Base-by-base conservation (phyloP, 2,113 vertebrate species). In the Galemys pyrenaicus region DNA sequence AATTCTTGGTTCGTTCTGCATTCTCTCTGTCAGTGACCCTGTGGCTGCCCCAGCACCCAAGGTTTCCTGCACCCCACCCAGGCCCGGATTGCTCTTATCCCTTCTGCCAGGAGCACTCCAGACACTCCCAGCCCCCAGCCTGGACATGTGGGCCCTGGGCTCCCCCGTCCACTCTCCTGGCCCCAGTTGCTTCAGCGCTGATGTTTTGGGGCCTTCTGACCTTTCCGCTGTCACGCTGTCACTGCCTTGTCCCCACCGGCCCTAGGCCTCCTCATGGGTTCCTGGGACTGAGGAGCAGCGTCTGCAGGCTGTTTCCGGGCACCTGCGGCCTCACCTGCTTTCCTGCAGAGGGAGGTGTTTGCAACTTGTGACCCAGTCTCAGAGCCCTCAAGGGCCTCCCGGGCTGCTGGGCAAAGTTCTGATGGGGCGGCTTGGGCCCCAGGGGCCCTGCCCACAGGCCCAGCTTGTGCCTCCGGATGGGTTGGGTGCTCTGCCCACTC, bases 71-170 rank as follows among this genome's bases (percentile, higher is more conserved):
- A 4, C 20, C 35, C 10, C 7, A 41, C n/a, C 22, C 3, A 2
- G 56, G 12, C 32, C 13, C 1, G 32, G 0, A 2, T 9, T 79
- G 58, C 10, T 67, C 32, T 70, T 6, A 10, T 5, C 3, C n/a
- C 16, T 56, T 5, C 12, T 30, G 60, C 26, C 10, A n/a, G n/a
- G 22, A 24, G 54, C 79, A 41, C 56, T 51, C 80, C 60, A 12
- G 49, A 22, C 68, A 54, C 17, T 73, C 26, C 26, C 24, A 70
- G 41, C 67, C 15, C 5, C 15, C 7, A 9, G 17, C 44, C 17
- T 3, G 67, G 49, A 3, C 1, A 2, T 16, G n/a, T 0, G 8
- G 58, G 49, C 35, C 4, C 11, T 28, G 0, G 0, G 22, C 10
- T 4, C 60, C 20, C 12, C 12, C 17, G 17, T 7, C 9, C 9